These are phyloP conservation scores for Apamea monoglypha DNA, from an alignment of 2,888 invertebrate genomes.

Conservation along the genomic window DNA sequence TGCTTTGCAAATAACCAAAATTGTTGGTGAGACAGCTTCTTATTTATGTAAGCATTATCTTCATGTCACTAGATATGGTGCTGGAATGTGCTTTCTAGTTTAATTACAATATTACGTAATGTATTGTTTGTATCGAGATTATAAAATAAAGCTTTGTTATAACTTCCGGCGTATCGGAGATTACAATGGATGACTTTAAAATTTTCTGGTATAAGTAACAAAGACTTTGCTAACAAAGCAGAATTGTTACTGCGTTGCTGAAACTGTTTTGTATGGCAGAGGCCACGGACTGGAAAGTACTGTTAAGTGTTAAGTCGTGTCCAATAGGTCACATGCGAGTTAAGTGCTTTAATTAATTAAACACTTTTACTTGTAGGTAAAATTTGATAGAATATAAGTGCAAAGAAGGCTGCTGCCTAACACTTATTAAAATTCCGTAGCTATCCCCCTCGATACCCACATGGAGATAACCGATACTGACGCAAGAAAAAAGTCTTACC, in stretches of 20 bases:
- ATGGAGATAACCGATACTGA: background rate
- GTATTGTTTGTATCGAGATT: conserved; percentile 71
- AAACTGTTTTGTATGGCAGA: conserved; percentile 44
- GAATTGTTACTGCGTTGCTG: conserved; percentile 51
- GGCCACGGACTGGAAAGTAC: conserved; percentile 59
- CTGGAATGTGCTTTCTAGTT: conserved; percentile 77
- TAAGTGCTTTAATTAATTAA: conserved; percentile 30
- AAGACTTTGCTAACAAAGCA: conserved; percentile 59
- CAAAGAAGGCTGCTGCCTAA: background rate
- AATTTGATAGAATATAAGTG: background rate
- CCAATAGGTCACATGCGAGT: conserved; percentile 39
- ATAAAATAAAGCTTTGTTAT: conserved; percentile 67
- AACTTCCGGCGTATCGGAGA: conserved; percentile 64
- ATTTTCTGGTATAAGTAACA: conserved; percentile 50
- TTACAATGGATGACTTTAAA: conserved; percentile 61
- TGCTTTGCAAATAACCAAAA: conserved; percentile 81
- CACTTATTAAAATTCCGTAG: background rate
- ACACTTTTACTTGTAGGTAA: conserved; percentile 19
- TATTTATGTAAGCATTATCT: conserved; percentile 84
- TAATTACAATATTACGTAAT: conserved; percentile 77
- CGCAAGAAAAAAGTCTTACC: background rate
- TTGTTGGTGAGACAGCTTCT: conserved; percentile 73
- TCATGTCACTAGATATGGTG: conserved; percentile 69
- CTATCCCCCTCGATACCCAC: background rate
- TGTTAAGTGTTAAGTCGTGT: conserved; percentile 23